These are phyloP conservation scores for Pyrrhia umbra DNA, from an alignment of 2,888 invertebrate species.

Conservation along the genomic window DNA sequence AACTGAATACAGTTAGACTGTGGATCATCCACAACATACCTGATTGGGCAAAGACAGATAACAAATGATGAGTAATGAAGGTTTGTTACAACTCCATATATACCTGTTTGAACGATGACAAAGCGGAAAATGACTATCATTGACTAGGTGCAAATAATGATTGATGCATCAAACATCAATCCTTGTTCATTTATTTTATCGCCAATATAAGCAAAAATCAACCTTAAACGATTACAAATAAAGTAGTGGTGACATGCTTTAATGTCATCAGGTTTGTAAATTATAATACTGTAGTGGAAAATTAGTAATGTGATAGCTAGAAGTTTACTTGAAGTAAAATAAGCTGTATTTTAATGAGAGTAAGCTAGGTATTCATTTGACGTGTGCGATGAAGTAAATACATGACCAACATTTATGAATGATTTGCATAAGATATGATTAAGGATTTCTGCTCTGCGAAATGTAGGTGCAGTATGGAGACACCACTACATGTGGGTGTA, in stretches of 20 bases:
- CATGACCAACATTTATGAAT: too few species aligned
- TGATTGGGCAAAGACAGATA: conserved; percentile 13
- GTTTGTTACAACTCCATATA: conserved; percentile 6
- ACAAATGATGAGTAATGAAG: conserved; percentile 32
- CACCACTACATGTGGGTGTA: too few species aligned
- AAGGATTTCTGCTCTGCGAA: too few species aligned
- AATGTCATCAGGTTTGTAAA: not conserved
- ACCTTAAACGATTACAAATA: not conserved
- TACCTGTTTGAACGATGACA: conserved; percentile 32
- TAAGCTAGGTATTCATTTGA: too few species aligned
- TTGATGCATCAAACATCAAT: conserved; percentile 22
- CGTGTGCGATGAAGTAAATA: too few species aligned
- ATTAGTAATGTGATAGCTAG: conserved; percentile 9
- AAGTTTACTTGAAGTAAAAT: not conserved
- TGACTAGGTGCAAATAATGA: conserved; percentile 27
- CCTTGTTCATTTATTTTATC: not conserved
- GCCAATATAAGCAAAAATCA: not conserved
- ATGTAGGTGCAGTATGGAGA: too few species aligned
- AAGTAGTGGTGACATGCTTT: not conserved
- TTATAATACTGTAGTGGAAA: not conserved
- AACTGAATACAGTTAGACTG: not conserved
- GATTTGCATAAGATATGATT: too few species aligned
- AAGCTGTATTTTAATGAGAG: not conserved
- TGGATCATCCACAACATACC: conserved; percentile 1
- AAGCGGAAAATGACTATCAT: conserved; percentile 22